A percentile compares a stretch with the other conserved stretches of the same genome.
Evolutionary conservation across 2,888 invertebrate species (phyloP).

Genomic region (Mesochorus sp.): DNA sequence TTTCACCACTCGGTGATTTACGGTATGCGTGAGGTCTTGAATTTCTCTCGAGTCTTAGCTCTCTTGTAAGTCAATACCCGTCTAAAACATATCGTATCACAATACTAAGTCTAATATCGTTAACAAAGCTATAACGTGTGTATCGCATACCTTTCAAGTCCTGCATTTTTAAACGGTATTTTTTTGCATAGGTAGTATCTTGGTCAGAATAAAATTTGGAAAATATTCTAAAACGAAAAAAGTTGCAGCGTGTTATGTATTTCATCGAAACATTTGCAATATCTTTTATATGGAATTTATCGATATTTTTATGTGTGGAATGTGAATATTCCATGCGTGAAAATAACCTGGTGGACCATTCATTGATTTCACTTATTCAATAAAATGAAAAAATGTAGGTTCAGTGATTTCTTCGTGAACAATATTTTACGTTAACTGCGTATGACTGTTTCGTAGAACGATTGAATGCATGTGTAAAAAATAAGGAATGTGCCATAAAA

Average conservation of each 20-base stretch:
- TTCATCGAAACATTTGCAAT: neutral
- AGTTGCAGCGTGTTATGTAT: neutral
- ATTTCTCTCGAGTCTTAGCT: slow-evolving; percentile 20
- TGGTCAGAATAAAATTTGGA: neutral
- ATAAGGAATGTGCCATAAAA: too few relatives aligned
- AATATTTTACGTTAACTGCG: too few relatives aligned
- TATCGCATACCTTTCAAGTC: neutral
- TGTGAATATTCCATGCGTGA: neutral
- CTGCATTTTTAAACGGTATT: neutral
- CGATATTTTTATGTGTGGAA: neutral
- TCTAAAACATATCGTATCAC: too few relatives aligned
- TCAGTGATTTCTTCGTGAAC: too few relatives aligned
- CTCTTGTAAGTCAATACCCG: slow-evolving; percentile 8
- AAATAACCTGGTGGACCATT: neutral
- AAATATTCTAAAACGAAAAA: neutral
- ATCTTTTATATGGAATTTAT: neutral
- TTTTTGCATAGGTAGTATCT: too few relatives aligned
- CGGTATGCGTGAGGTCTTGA: slow-evolving; percentile 29
- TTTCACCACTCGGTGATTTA: slow-evolving; percentile 37
- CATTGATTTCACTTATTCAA: neutral
- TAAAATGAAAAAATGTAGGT: too few relatives aligned
- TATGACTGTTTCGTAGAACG: too few relatives aligned
- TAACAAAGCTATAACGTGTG: neutral
- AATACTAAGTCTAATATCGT: neutral
- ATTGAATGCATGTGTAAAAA: too few relatives aligned